Evolutionary conservation across 2,888 invertebrate species (phyloP), one percentile per base, ranked within the genome.

Genomic region (Pammene fasciana): DNA sequence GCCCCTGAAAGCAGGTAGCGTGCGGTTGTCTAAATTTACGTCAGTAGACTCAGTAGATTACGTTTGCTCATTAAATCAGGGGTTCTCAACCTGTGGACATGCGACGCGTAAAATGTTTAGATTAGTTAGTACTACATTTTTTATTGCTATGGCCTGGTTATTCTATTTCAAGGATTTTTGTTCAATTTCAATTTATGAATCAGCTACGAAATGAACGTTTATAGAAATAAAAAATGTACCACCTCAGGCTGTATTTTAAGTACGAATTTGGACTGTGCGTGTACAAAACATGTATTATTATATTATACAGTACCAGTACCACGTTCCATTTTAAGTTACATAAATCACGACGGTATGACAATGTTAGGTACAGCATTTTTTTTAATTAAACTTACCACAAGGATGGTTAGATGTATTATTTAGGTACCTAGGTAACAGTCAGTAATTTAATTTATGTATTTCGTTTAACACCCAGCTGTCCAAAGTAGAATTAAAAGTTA

Each of bases 21-120:
- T 68, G 68, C 50, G 14, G 55, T 43, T 52, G 50, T 36, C 56
- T 16, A 50, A 55, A 68, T 64, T 64, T 64, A 64, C 64, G 64
- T 64, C 64, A 57, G 43, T 56, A 52, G 43, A 68, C 57, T 64
- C 64, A 57, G 43, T 56, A 52, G 43, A 68, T 64, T 68, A 4
- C 57, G 43, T 68, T 68, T 57, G 18, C 64, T 62, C 62, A 56
- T 62, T 62, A 68, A 68, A 68, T 50, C 18, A n/a, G 43, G 50
- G 46, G 59, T 18, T 26, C 60, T 26, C 38, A n/a, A 57, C 16
- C 54, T 14, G 41, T 38, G 14, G 38, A 62, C 67, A 68, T 62
- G 67, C 56, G 16, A 62, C 43, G 16, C 34, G 34, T 41, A 57
- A 41, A 62, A 26, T 55, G n/a, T 38, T 5, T 48, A 18, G 56